Evolutionary conservation across 2,888 invertebrate genomes (phyloP).

Genomic region (Andrena haemorrhoa): DNA sequence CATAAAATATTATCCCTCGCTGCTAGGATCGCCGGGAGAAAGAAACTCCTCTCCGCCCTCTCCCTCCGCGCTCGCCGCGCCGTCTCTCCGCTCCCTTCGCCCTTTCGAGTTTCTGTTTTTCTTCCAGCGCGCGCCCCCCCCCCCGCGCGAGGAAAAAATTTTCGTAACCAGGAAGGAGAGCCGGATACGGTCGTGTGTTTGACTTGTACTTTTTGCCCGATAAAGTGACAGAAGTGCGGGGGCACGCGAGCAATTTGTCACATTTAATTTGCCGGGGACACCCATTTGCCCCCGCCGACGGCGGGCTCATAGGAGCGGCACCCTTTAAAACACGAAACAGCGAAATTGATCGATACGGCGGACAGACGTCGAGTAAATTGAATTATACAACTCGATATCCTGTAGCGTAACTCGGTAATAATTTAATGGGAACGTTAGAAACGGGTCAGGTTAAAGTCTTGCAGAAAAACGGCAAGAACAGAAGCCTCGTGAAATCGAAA

Average conservation of each 20-base stretch:
- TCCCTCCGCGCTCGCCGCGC: constrained; percentile 4
- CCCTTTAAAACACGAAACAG: constrained; percentile 69
- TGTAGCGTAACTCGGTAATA: constrained; percentile 45
- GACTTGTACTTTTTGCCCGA: constrained; percentile 55
- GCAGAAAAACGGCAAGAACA: constrained; percentile 30
- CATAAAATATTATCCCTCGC: constrained; percentile 63
- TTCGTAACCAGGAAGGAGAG: constrained; percentile 35
- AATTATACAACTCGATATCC: constrained; percentile 64
- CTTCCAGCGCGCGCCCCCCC: not conserved
- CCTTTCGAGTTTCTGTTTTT: constrained; percentile 52
- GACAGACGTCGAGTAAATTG: constrained; percentile 54
- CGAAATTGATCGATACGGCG: constrained; percentile 60
- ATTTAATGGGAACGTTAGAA: constrained; percentile 43
- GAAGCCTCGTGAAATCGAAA: constrained; percentile 34
- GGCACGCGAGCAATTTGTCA: constrained; percentile 73
- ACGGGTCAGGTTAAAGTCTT: constrained; percentile 7
- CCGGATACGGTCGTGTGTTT: constrained; percentile 36
- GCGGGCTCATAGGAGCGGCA: constrained; percentile 60
- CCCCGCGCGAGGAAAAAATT: constrained; percentile 17
- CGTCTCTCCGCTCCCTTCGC: constrained; percentile 6
- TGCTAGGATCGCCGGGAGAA: constrained; percentile 37
- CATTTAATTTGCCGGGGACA: constrained; percentile 59
- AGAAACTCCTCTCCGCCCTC: constrained; percentile 38
- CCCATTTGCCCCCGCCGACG: constrained; percentile 13
- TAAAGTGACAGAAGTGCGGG: constrained; percentile 41